Percentiles rank a stretch among this genome's conserved stretches.
These are phyloP conservation scores for Lobophora halterata DNA, from an alignment of 2,888 invertebrate genomes.

Conservation along the genomic window DNA sequence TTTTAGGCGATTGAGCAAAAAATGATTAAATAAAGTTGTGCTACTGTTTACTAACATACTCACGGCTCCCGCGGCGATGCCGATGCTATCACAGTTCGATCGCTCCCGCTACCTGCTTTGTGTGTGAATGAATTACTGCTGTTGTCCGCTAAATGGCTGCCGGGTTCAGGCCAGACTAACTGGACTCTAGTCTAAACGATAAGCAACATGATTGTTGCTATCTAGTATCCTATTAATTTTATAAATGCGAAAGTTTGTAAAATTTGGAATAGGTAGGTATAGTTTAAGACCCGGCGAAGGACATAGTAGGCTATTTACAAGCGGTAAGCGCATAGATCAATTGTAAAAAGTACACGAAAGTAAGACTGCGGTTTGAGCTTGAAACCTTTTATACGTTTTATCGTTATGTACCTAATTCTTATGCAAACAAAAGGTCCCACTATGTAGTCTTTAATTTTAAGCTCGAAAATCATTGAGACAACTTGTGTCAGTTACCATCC, in stretches of 20 bases:
- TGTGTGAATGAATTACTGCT: constrained; percentile 29
- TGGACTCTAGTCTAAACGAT: constrained; percentile 4
- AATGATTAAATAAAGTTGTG: not conserved
- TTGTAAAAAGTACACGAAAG: no score
- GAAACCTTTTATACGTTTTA: no score
- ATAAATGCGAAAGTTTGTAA: not conserved
- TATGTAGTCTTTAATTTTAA: no score
- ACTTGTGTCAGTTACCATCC: no score
- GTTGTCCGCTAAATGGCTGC: constrained; percentile 17
- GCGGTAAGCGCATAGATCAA: no score
- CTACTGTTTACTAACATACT: constrained; percentile 1
- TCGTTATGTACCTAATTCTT: no score
- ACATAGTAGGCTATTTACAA: no score
- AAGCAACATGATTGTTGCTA: not conserved
- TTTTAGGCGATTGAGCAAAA: no score
- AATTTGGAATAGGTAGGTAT: not conserved
- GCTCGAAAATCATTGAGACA: no score
- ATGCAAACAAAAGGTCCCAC: no score
- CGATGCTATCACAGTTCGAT: constrained; percentile 28
- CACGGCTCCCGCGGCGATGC: constrained; percentile 22
- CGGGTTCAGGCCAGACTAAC: constrained; percentile 1
- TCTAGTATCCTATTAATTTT: not conserved
- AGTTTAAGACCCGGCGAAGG: no score
- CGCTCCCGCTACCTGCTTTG: constrained; percentile 35
- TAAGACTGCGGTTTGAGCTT: no score